Conservation (phyloP, 1,140 invertebrate species). For the Anoplophora glabripennis region DNA sequence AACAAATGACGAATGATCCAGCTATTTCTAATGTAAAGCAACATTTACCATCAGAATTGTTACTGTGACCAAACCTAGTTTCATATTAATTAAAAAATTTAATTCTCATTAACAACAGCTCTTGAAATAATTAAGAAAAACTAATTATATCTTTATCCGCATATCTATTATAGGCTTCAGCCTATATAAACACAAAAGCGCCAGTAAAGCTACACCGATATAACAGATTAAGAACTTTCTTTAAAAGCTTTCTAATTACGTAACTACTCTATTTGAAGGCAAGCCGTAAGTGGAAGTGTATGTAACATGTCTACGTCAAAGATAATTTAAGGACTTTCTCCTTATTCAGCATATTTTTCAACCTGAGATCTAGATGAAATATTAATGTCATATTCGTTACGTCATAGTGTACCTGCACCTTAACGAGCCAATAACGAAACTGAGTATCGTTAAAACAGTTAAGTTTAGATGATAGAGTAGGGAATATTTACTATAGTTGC, state of each 20-base stretch:
- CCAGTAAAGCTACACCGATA: not conserved
- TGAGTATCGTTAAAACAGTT: no score
- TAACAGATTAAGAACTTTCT: constrained; percentile 3
- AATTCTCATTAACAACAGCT: no score
- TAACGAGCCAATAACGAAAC: no score
- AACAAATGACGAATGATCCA: no score
- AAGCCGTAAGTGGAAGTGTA: not conserved
- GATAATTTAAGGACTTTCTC: constrained; percentile 2
- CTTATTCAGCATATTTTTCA: constrained; percentile 5
- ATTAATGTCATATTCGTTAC: constrained; percentile 1
- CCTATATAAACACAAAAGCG: constrained; percentile 10
- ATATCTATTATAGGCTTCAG: constrained; percentile 8
- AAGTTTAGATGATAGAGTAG: no score
- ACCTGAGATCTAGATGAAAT: not conserved
- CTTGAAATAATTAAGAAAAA: no score
- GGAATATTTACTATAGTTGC: no score
- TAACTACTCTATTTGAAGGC: no score
- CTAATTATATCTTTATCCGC: not conserved
- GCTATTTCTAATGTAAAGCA: no score
- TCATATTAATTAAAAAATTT: no score
- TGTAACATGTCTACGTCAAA: not conserved
- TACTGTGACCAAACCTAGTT: no score
- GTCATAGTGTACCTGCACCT: not conserved
- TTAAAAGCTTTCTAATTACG: constrained; percentile 3
- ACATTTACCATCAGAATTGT: no score